Percentiles rank a stretch among this genome's conserved stretches.
These are phyloP conservation scores for Apamea crenata DNA, from an alignment of 2,888 invertebrate genomes.

Conservation along the genomic window DNA sequence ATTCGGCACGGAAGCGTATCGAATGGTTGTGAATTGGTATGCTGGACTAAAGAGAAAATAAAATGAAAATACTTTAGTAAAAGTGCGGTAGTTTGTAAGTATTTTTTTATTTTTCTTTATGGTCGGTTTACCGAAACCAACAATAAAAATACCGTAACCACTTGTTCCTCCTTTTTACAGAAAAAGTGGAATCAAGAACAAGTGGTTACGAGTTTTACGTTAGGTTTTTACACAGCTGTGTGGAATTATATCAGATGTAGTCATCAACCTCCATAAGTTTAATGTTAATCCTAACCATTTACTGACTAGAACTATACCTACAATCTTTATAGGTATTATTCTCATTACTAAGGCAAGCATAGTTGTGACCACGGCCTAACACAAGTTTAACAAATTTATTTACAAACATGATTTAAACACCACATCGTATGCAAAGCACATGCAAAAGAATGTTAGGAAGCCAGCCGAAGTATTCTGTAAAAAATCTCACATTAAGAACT, in stretches of 20 bases:
- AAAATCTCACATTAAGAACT: too few species aligned
- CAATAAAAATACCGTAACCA: too few species aligned
- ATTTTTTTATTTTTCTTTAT: neutral
- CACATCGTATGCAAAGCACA: neutral
- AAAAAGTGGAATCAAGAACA: neutral
- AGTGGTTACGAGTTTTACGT: neutral
- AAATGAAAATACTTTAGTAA: neutral
- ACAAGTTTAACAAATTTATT: neutral
- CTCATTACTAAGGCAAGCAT: neutral
- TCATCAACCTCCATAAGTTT: slow-evolving; percentile 4
- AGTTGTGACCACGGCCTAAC: neutral
- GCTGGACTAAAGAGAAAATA: neutral
- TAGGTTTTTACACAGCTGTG: neutral
- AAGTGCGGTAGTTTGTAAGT: neutral
- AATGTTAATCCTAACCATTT: slow-evolving; percentile 5
- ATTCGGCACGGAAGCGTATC: neutral
- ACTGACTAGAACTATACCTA: slow-evolving; percentile 24
- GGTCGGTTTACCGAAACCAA: neutral
- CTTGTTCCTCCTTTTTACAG: too few species aligned
- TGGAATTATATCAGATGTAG: neutral
- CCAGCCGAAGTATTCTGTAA: too few species aligned
- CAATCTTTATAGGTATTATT: neutral
- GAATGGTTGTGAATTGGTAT: neutral
- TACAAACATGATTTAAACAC: too few species aligned
- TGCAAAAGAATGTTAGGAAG: neutral